Percentiles rank a stretch among this genome's conserved stretches.
phyloP scores from a whole-genome alignment of 1,140 invertebrate species.

The Oryctes rhinoceros region DNA sequence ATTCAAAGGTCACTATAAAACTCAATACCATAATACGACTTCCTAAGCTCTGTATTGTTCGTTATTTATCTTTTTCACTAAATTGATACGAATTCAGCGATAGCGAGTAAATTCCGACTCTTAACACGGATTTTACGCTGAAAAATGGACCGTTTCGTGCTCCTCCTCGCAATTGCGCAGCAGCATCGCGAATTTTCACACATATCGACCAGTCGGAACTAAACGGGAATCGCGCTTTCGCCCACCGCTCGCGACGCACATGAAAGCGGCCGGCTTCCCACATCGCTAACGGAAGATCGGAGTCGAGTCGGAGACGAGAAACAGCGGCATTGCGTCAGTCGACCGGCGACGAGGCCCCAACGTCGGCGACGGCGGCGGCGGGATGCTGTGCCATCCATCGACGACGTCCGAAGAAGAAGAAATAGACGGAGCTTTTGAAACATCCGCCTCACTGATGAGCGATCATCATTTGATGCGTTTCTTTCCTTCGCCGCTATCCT shows the following conservation, averaged over 20 bases:
- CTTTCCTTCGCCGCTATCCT: too few species aligned
- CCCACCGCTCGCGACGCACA: not conserved
- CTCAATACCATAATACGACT: too few species aligned
- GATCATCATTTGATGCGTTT: not conserved
- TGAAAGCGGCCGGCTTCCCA: not conserved
- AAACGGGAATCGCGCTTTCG: not conserved
- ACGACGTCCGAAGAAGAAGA: constrained; percentile 33
- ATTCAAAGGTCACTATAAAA: not conserved
- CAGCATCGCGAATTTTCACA: constrained; percentile 33
- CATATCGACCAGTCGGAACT: constrained; percentile 27
- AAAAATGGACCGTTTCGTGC: not conserved
- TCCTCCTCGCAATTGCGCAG: not conserved
- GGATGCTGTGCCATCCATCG: constrained; percentile 43
- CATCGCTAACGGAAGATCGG: not conserved
- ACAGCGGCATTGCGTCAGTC: constrained; percentile 43
- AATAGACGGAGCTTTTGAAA: not conserved
- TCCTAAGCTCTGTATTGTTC: too few species aligned
- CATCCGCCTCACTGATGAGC: not conserved
- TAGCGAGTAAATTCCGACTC: too few species aligned
- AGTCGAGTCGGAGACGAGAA: not conserved
- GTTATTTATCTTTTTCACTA: too few species aligned
- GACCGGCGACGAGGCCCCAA: constrained; percentile 2
- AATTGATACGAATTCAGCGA: too few species aligned
- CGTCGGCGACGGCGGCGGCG: constrained; percentile 32
- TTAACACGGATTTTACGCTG: not conserved